Percentiles rank a stretch among this genome's conserved stretches.
These are phyloP conservation scores for Silurus asotus DNA, from an alignment of 2,113 vertebrate genomes.

Conservation along the genomic window DNA sequence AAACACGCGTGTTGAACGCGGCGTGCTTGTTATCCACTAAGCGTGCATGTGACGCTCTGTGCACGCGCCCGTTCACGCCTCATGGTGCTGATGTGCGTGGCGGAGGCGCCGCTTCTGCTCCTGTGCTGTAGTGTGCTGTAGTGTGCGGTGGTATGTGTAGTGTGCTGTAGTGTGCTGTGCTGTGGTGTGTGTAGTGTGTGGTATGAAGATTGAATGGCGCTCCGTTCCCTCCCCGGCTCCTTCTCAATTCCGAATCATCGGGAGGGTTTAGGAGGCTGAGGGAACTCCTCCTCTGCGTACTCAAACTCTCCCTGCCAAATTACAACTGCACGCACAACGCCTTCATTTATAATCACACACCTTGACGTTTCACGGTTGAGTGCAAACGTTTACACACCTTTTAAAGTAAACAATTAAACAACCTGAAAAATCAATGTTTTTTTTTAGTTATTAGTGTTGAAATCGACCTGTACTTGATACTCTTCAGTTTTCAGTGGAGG, in stretches of 20 bases:
- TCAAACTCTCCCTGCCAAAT: conserved; percentile 1
- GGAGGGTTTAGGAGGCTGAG: conserved; percentile 6
- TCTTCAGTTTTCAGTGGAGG: not conserved
- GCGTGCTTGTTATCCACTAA: conserved; percentile 2
- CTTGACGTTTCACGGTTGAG: not conserved
- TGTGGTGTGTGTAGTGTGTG: not conserved
- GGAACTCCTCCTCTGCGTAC: conserved; percentile 12
- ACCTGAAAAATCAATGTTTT: not conserved
- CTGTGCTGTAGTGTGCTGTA: not conserved
- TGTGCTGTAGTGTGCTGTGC: not conserved
- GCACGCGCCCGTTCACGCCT: conserved; percentile 27
- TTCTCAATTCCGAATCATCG: not conserved
- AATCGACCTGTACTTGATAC: no score
- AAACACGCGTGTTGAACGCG: not conserved
- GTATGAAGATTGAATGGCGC: not conserved
- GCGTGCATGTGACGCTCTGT: conserved; percentile 3
- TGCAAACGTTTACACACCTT: conserved; percentile 1
- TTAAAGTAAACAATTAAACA: not conserved
- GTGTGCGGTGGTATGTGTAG: not conserved
- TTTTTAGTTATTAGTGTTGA: no score
- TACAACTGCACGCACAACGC: not conserved
- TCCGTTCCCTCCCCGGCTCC: conserved; percentile 1
- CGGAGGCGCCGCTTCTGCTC: conserved; percentile 21
- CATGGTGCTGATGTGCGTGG: conserved; percentile 33
- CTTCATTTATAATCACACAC: not conserved